Evolutionary conservation across 2,888 invertebrate species (phyloP).

Genomic region (Ligdia adustata): DNA sequence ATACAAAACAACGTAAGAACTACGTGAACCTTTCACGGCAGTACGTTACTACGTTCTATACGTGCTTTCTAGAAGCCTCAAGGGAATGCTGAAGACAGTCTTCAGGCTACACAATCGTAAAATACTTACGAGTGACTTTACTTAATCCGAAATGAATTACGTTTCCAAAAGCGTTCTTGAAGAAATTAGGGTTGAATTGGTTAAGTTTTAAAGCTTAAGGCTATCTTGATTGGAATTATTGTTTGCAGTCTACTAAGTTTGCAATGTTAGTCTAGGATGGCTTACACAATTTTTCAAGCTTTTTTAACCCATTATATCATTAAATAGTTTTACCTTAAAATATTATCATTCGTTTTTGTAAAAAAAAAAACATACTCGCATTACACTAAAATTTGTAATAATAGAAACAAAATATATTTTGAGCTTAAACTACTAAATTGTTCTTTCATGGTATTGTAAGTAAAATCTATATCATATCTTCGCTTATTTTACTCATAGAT

Average conservation of each 20-base stretch:
- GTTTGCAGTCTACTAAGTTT: constrained; percentile 16
- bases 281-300: background rate
- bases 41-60: constrained; percentile 29
- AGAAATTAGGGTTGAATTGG: constrained; percentile 1
- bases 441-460: too few species aligned
- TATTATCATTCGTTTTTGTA: too few species aligned
- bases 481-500: too few species aligned
- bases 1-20: constrained; percentile 38
- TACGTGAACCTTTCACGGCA: constrained; percentile 41
- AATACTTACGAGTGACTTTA: constrained; percentile 18
- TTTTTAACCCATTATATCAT: too few species aligned
- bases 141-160: constrained; percentile 1
- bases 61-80: constrained; percentile 22
- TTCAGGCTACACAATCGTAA: constrained; percentile 25
- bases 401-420: too few species aligned
- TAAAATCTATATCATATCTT: too few species aligned
- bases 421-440: too few species aligned
- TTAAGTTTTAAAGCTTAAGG: constrained; percentile 8
- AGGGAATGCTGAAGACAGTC: constrained; percentile 27
- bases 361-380: too few species aligned
- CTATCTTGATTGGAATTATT: constrained; percentile 15
- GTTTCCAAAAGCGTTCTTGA: constrained; percentile 3
- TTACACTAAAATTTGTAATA: too few species aligned
- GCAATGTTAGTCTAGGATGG: constrained; percentile 1
- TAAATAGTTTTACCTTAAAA: too few species aligned